Conservation (phyloP, 2,113 vertebrate genomes). For the Chaetorhynchus papuensis region DNA sequence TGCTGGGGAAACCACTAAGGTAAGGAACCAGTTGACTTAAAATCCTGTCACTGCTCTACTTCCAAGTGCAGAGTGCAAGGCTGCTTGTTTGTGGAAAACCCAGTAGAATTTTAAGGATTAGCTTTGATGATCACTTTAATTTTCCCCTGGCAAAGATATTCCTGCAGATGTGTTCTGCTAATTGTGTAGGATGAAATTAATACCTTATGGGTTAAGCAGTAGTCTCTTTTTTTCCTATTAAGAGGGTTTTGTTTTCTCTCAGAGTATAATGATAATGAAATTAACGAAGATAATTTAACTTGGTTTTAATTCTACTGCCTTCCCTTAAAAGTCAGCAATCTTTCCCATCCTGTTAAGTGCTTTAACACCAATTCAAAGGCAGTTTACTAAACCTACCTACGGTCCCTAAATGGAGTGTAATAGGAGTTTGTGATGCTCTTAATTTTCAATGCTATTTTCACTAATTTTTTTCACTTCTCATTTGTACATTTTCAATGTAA, state of each 20-base stretch:
- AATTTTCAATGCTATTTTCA: not conserved
- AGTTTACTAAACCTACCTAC: not conserved
- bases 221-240: not conserved
- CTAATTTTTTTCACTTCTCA: not conserved
- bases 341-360: not conserved
- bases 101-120: not conserved
- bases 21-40: constrained; percentile 19
- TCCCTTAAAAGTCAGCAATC: not conserved
- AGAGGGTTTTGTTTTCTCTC: not conserved
- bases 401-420: not conserved
- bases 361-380: not conserved
- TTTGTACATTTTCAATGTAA: not conserved
- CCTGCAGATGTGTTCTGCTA: not conserved
- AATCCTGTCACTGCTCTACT: not conserved
- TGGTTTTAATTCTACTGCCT: not conserved
- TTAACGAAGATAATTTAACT: not conserved
- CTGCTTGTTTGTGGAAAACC: not conserved
- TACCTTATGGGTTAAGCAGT: not conserved
- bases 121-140: not conserved
- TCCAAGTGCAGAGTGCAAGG: not conserved
- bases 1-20: constrained; percentile 65
- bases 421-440: not conserved
- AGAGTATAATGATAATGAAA: not conserved
- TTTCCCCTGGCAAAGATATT: not conserved
- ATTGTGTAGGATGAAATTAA: not conserved